Conservation (phyloP, 2,888 invertebrate species). For the Troglohyphantes excavatus region DNA sequence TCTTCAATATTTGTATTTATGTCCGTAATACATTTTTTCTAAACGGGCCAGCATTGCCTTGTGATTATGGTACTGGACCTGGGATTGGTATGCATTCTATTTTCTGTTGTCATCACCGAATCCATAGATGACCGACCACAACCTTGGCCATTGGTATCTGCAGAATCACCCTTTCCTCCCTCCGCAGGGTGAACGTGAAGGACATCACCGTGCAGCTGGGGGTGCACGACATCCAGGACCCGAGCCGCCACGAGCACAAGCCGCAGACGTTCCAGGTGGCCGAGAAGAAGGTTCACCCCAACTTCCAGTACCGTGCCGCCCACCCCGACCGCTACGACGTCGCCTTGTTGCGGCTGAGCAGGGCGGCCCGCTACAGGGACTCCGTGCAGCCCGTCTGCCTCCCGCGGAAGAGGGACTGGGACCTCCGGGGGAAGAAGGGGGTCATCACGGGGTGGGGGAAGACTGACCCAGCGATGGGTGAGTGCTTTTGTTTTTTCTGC, state of each 20-base stretch:
- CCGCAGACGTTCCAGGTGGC: slow-evolving; percentile 88
- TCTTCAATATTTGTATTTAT: no score
- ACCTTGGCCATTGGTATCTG: no score
- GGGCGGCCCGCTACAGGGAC: slow-evolving; percentile 86
- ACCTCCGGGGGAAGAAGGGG: slow-evolving; percentile 85
- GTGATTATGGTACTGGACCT: no score
- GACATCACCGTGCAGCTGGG: slow-evolving; percentile 91
- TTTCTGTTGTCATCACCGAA: no score
- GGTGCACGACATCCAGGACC: slow-evolving; percentile 90
- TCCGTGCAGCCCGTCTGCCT: slow-evolving; percentile 92
- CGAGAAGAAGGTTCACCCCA: slow-evolving; percentile 90
- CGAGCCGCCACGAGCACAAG: slow-evolving; percentile 86
- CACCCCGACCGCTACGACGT: slow-evolving; percentile 91
- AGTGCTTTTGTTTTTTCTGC: no score
- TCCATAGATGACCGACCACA: no score
- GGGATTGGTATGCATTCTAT: no score
- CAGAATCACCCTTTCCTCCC: neutral
- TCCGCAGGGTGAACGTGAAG: slow-evolving; percentile 86
- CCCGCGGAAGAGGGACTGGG: slow-evolving; percentile 84
- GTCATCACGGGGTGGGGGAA: slow-evolving; percentile 93
- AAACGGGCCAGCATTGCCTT: no score
- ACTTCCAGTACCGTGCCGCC: slow-evolving; percentile 90
- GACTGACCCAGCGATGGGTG: slow-evolving; percentile 85
- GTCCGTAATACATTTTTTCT: no score
- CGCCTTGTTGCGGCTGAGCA: slow-evolving; percentile 88